Percentiles rank a stretch among this genome's conserved stretches.
phyloP scores from a whole-genome alignment of 2,113 vertebrate species.

The Trachemys scripta region DNA sequence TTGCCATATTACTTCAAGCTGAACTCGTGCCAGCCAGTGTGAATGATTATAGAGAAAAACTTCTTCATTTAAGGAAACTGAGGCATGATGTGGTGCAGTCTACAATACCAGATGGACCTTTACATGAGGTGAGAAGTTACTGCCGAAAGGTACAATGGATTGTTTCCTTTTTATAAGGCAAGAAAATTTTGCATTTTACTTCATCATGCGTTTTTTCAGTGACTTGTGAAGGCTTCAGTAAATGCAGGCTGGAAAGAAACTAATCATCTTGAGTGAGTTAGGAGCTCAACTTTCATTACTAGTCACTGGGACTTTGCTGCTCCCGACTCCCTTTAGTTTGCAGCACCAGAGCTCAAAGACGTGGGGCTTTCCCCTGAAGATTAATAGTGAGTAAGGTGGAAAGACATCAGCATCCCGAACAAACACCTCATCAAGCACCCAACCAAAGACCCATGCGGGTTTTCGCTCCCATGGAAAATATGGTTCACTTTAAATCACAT shows the following conservation, averaged over 20 bases:
- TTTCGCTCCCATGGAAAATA: background rate
- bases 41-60: constrained; percentile 95
- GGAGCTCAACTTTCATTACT: background rate
- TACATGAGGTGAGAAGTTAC: constrained; percentile 86
- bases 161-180: background rate
- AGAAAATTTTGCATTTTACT: background rate
- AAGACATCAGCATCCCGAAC: background rate
- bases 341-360: background rate
- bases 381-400: background rate
- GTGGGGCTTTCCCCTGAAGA: background rate
- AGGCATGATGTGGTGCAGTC: constrained; percentile 89
- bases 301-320: background rate
- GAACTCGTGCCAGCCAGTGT: constrained; percentile 93
- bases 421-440: background rate
- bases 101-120: constrained; percentile 80
- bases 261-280: background rate
- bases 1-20: constrained; percentile 89
- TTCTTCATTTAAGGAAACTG: constrained; percentile 92
- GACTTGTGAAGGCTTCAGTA: background rate
- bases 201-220: background rate
- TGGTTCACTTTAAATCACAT: background rate
- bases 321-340: background rate
- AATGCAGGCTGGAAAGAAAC: background rate
- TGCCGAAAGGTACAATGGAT: background rate
- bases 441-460: background rate